Evolutionary conservation across 2,797 vertebrate genomes (phyloP).

Genomic region (Chelon labrosus): DNA sequence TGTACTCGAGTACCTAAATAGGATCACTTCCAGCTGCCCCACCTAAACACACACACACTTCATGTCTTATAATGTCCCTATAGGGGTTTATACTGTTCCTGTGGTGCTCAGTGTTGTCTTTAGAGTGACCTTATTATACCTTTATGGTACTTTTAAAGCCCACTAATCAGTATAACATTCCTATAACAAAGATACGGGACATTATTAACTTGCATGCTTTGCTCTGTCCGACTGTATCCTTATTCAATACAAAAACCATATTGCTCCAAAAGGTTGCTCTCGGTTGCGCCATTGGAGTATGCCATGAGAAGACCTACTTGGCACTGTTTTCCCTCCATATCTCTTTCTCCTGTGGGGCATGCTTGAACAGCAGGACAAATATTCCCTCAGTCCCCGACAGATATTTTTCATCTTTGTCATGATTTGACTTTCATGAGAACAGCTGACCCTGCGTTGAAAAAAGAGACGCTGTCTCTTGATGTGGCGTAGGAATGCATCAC

Average conservation of each 20-base stretch:
- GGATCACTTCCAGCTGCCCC: slow-evolving; percentile 85
- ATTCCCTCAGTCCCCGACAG: slow-evolving; percentile 44
- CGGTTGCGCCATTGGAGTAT: slow-evolving; percentile 27
- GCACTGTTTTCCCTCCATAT: slow-evolving; percentile 35
- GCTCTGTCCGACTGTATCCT: slow-evolving; percentile 2
- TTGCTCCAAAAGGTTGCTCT: slow-evolving; percentile 23
- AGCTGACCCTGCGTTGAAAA: slow-evolving; percentile 19
- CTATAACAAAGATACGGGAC: slow-evolving; percentile 44
- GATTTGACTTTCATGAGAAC: slow-evolving; percentile 48
- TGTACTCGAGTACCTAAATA: slow-evolving; percentile 73
- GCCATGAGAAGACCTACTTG: slow-evolving; percentile 45
- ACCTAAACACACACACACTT: slow-evolving; percentile 58
- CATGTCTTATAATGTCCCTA: slow-evolving; percentile 50
- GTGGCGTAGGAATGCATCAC: slow-evolving; percentile 2
- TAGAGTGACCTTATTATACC: slow-evolving; percentile 54
- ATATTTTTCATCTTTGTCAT: slow-evolving; percentile 52
- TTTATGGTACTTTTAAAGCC: slow-evolving; percentile 53
- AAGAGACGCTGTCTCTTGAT: slow-evolving; percentile 6
- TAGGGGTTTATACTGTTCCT: slow-evolving; percentile 51
- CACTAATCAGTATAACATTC: slow-evolving; percentile 48
- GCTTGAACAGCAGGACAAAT: slow-evolving; percentile 45
- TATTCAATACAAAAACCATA: slow-evolving; percentile 15
- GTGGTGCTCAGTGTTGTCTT: slow-evolving; percentile 52
- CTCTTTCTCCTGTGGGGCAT: slow-evolving; percentile 47
- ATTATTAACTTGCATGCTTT: slow-evolving; percentile 29